Evolutionary conservation across 2,113 vertebrate species (phyloP), one percentile per base, ranked within the genome.

Genomic region (Tichodroma muraria): DNA sequence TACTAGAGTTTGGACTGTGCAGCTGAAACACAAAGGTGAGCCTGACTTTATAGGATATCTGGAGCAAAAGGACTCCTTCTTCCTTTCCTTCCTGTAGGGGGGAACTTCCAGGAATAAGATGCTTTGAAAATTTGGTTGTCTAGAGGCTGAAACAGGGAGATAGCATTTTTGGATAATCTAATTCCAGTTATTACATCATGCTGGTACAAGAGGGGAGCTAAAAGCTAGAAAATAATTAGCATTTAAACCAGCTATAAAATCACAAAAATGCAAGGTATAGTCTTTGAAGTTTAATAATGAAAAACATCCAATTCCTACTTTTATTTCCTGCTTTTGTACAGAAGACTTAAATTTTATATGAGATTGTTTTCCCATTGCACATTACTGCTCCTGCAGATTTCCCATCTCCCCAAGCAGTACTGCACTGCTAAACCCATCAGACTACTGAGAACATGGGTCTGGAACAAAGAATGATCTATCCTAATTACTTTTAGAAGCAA

Each of bases 271-370:
- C 64, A n/a, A 96, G 56, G 63, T 75, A 33, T 16, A 87, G 35
- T 47, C 15, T 84, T 94, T 76, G 57, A 96, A 95, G 64, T 85
- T 44, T 49, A 85, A 87, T 28, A 27, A 20, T 42, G 63, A 76
- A 68, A 61, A 76, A 40, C 44, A 64, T 76, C 75, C 1, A 0
- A 85, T 94, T 88, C 79, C 19, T 82, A 11, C 56, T 77, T 95
- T 85, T 65, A 66, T 93, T 93, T 92, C 75, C 80, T 82, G 18
- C 2, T 57, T 95, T 91, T 88, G 85, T 42, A 56, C 33, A 76
- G 70, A 24, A 44, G 38, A 9, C 22, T 78, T 95, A 89, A 60
- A 69, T 93, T 91, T 95, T 95, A 90, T 85, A 80, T 64, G 73
- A 94, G 73, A 42, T 86, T 88, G 40, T 90, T 90, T 81, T 86